These are phyloP conservation scores for Melanostoma mellinum DNA, from an alignment of 2,888 invertebrate species.

Conservation along the genomic window DNA sequence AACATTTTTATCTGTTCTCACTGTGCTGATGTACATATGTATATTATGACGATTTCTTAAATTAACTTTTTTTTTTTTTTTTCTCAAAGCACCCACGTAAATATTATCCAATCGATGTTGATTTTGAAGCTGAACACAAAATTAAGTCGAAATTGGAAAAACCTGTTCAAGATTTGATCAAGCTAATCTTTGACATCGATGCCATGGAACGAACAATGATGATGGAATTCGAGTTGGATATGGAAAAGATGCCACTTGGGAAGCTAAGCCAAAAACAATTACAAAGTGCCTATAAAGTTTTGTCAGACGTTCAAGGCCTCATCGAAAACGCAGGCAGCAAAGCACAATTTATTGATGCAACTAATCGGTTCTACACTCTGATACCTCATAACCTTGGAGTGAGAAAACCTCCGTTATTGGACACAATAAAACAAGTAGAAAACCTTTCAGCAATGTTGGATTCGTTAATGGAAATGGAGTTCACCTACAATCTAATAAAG, in stretches of 20 bases:
- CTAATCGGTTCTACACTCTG: constrained; percentile 96
- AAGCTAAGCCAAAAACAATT: constrained; percentile 96
- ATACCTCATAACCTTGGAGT: constrained; percentile 98
- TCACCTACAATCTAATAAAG: constrained; percentile 94
- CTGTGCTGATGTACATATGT: too few species aligned
- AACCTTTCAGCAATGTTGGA: constrained; percentile 92
- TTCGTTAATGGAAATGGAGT: constrained; percentile 95
- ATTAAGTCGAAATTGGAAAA: constrained; percentile 86
- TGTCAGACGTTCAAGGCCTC: constrained; percentile 87
- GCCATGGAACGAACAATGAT: constrained; percentile 96
- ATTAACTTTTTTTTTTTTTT: too few species aligned
- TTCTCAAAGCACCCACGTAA: constrained; percentile 84
- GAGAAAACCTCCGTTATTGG: constrained; percentile 90
- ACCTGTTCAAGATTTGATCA: constrained; percentile 92
- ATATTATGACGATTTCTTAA: too few species aligned
- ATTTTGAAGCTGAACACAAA: constrained; percentile 86
- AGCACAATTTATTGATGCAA: constrained; percentile 89
- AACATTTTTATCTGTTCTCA: too few species aligned
- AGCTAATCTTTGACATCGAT: constrained; percentile 94
- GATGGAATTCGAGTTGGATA: constrained; percentile 97
- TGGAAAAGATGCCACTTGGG: constrained; percentile 99
- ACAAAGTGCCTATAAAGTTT: constrained; percentile 90
- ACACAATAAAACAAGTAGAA: constrained; percentile 89
- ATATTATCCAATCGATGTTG: constrained; percentile 91
- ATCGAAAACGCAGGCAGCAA: constrained; percentile 83